Base-by-base conservation (phyloP, 2,888 invertebrate species). In the Drosophila nigricruria region DNA sequence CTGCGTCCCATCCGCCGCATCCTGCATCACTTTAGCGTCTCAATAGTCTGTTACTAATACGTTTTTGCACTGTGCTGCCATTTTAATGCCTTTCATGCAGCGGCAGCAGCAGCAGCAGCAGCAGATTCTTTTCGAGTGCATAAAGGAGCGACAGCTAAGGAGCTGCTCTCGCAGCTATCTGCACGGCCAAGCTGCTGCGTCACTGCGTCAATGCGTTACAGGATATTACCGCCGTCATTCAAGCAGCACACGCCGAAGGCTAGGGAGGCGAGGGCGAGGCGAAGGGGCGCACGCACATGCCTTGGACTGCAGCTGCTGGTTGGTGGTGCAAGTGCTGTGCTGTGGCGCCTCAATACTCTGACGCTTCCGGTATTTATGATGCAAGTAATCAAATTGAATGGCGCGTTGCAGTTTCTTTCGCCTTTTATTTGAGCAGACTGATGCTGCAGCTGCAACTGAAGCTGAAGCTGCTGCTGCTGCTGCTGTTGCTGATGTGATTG, bases 171-270 rank as follows among this genome's bases (percentile, higher is more conserved):
- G 30, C 59, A 60, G 65, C 66, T 64, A 70, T 66, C 74, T 71
- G 71, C 59, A 38, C 40, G 66, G 58, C 63, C 53, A 53, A 53
- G 54, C 47, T 66, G 81, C 85, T 79, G 69, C 68, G 69, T 77
- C 82, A 79, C 82, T 88, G 86, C 89, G 78, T 86, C 89, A 88
- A 73, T 86, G 88, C 85, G 63, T 69, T 90, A 82, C 89, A 89
- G 90, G 87, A 87, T 87, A 87, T 87, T 87, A 87, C 90, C 90
- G 88, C 90, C 90, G 87, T 87, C 87, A 87, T 87, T 89, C 86
- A 82, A 76, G 74, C 34, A 50, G 34, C 47, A 18, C 47, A 9
- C 27, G 47, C 52, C 23, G n/a, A n/a, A n/a, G n/a, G n/a, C n/a
- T n/a, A n/a, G n/a, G n/a, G n/a, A n/a, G n/a, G n/a, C 5, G 50